These are phyloP conservation scores for Penaeus chinensis DNA, from an alignment of 1,140 invertebrate species.

Conservation along the genomic window DNA sequence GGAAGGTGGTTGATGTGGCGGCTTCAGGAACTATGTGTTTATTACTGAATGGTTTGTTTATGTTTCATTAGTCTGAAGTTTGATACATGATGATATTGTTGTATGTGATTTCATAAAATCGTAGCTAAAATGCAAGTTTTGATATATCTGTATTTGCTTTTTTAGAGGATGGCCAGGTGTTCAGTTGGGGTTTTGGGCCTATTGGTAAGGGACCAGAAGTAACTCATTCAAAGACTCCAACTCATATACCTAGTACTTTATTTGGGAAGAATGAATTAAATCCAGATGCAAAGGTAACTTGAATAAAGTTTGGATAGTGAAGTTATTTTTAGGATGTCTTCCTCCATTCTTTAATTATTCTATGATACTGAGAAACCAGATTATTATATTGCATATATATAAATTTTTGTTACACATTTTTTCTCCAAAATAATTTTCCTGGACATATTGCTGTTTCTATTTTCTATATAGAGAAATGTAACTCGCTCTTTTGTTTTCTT, in stretches of 20 bases:
- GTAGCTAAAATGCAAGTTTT: conserved; percentile 57
- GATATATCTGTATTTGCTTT: conserved; percentile 56
- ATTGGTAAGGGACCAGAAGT: conserved; percentile 88
- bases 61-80: background rate
- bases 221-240: conserved; percentile 75
- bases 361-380: background rate
- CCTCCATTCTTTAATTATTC: background rate
- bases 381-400: background rate
- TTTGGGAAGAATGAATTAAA: conserved; percentile 89
- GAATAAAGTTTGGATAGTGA: conserved; percentile 68
- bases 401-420: background rate
- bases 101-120: conserved; percentile 53
- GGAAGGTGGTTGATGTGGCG: conserved; percentile 84
- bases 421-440: background rate
- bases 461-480: background rate
- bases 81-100: background rate
- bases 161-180: conserved; percentile 84
- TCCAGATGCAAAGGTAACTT: conserved; percentile 74
- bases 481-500: background rate
- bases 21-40: conserved; percentile 89
- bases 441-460: background rate
- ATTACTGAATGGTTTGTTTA: conserved; percentile 80
- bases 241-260: conserved; percentile 79
- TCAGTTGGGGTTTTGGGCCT: conserved; percentile 93
- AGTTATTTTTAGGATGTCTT: background rate